Evolutionary conservation across 2,113 vertebrate genomes (phyloP), one percentile per base, ranked within the genome.

Genomic region (Albula glossodonta): DNA sequence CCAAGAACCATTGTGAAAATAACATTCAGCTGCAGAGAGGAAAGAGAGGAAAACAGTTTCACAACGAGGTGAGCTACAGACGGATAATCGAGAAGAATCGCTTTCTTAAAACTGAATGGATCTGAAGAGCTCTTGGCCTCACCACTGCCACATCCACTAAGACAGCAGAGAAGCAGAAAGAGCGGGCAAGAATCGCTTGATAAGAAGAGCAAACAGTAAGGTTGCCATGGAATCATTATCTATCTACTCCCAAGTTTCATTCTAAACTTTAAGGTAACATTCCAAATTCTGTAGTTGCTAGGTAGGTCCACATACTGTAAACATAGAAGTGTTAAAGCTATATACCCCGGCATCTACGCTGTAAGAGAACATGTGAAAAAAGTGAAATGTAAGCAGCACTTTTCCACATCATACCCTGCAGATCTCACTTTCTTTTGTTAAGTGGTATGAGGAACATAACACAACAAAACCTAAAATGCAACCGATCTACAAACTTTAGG

Each of bases 271-370:
- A 74, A 74, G 31, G 70, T 31, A 74, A 74, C 70, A 74, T 74
- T 74, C 70, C 70, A 74, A 74, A n/a, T 31, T 9, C n/a, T 74
- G 70, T 85, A 90, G 86, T 84, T 83, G 88, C 89, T 90, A 91
- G 91, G 91, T 90, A 91, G 91, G 91, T 93, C 92, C 84, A 91
- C 89, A 86, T 88, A 86, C 87, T 94, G 94, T 93, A 94, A 94
- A 94, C 94, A 93, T 91, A 87, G 85, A 93, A 90, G 92, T 87
- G 90, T 94, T 90, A 91, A 92, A 91, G 86, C 92, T 90, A 89
- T 91, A 85, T 88, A 85, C 87, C 89, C 85, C 85, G 82, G 86
- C 90, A 84, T 25, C 48, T 87, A 83, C 7, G 52, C 83, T 5
- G 86, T 88, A 82, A 41, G 31, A 41, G 31, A 41, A 41, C 31